Percentiles rank a stretch among this genome's conserved stretches.
Conservation (phyloP, 2,113 vertebrate genomes). For the Narcine bancroftii region DNA sequence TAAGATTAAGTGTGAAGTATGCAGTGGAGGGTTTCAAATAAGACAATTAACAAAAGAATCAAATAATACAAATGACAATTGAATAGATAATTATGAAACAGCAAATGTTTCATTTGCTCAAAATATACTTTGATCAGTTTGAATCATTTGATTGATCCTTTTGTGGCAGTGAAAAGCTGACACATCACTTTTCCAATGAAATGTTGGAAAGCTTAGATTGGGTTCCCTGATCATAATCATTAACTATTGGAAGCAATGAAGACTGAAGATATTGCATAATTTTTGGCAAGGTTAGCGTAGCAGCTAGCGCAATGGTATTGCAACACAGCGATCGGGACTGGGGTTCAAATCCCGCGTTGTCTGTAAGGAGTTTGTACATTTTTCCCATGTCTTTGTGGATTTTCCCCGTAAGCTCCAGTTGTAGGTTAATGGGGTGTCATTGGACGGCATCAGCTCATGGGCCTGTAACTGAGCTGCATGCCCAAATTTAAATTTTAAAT, state of each 20-base stretch:
- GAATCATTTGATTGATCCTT: not conserved
- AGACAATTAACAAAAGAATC: not conserved
- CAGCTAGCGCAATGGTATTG: too few relatives aligned
- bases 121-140: not conserved
- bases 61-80: not conserved
- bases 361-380: too few relatives aligned
- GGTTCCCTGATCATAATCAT: not conserved
- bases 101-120: not conserved
- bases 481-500: too few relatives aligned
- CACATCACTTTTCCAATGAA: not conserved
- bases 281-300: not conserved
- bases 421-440: too few relatives aligned
- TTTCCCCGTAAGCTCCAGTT: too few relatives aligned
- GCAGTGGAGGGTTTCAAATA: not conserved
- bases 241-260: not conserved
- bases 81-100: not conserved
- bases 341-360: too few relatives aligned
- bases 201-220: not conserved
- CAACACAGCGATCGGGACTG: too few relatives aligned
- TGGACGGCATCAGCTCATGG: too few relatives aligned
- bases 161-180: not conserved
- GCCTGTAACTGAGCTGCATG: too few relatives aligned
- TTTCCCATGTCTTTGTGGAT: too few relatives aligned
- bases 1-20: too few relatives aligned
- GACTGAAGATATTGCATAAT: not conserved